A percentile compares a stretch with the other conserved stretches of the same genome.
Evolutionary conservation across 2,888 invertebrate genomes (phyloP).

Genomic region (Tuta absoluta): DNA sequence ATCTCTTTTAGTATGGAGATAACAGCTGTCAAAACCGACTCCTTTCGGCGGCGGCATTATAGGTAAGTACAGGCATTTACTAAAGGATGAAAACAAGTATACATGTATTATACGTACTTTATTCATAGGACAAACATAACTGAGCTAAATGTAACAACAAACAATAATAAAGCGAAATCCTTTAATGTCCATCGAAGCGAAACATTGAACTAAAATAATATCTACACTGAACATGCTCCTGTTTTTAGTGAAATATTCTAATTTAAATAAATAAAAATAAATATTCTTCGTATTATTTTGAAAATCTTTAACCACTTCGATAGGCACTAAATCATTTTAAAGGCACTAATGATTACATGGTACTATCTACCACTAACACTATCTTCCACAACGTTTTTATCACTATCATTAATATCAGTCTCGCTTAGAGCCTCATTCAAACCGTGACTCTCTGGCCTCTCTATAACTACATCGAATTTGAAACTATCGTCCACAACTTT

Average conservation of each 20-base stretch:
- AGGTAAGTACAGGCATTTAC: conserved; percentile 5
- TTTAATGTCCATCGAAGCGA: not conserved
- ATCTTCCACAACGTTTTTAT: not conserved
- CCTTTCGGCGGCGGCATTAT: too few species aligned
- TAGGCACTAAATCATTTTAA: not conserved
- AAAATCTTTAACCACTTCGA: not conserved
- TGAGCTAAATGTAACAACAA: conserved; percentile 13
- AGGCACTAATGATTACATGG: conserved; percentile 20
- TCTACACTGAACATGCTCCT: too few species aligned
- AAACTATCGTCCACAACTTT: conserved; percentile 15
- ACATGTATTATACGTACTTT: conserved; percentile 28
- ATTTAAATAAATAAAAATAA: too few species aligned
- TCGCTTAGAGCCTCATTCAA: conserved; percentile 7
- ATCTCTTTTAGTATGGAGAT: too few species aligned
- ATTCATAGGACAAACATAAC: conserved; percentile 23
- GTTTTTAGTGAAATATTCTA: too few species aligned
- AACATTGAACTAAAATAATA: too few species aligned
- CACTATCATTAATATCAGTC: conserved; percentile 14
- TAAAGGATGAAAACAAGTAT: conserved; percentile 28
- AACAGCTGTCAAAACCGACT: too few species aligned
- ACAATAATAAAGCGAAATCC: conserved; percentile 39
- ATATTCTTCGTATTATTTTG: too few species aligned
- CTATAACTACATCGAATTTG: conserved; percentile 15
- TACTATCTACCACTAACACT: conserved; percentile 38
- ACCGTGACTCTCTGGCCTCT: not conserved